Conservation (phyloP, 2,888 invertebrate genomes). For the Melipona bicolor region DNA sequence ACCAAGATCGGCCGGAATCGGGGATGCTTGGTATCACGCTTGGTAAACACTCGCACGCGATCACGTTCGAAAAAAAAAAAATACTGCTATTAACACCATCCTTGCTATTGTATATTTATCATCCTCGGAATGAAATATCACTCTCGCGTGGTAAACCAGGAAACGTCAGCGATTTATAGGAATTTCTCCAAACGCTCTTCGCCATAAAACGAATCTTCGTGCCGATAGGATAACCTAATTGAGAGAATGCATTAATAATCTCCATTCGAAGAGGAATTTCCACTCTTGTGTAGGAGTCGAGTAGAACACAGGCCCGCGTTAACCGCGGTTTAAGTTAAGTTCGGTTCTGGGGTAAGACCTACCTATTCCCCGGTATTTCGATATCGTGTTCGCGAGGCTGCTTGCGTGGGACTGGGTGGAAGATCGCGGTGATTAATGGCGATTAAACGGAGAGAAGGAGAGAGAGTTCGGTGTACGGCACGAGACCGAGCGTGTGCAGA, state of each 20-base stretch:
- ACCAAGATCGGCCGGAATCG: constrained; percentile 59
- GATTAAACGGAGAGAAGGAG: constrained; percentile 64
- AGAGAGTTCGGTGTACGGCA: constrained; percentile 33
- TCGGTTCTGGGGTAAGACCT: constrained; percentile 56
- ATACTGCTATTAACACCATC: background rate
- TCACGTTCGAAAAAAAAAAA: too few relatives aligned
- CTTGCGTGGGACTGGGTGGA: constrained; percentile 69
- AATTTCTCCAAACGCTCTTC: background rate
- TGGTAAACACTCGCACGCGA: background rate
- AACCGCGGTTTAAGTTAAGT: constrained; percentile 52
- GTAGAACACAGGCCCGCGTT: constrained; percentile 41
- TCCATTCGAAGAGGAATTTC: constrained; percentile 24
- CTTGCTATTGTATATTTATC: background rate
- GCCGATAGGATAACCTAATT: constrained; percentile 2
- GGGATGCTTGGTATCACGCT: background rate
- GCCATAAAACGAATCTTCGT: background rate
- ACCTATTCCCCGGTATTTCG: constrained; percentile 67
- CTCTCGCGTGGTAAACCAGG: background rate
- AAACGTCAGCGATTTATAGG: background rate
- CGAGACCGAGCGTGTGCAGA: constrained; percentile 48
- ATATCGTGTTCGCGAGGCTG: constrained; percentile 63
- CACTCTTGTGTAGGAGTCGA: constrained; percentile 18
- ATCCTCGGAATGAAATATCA: background rate
- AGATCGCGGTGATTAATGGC: constrained; percentile 73
- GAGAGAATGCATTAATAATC: background rate